Conservation (phyloP, 2,888 invertebrate genomes). For the Chromoteleia sp. region DNA sequence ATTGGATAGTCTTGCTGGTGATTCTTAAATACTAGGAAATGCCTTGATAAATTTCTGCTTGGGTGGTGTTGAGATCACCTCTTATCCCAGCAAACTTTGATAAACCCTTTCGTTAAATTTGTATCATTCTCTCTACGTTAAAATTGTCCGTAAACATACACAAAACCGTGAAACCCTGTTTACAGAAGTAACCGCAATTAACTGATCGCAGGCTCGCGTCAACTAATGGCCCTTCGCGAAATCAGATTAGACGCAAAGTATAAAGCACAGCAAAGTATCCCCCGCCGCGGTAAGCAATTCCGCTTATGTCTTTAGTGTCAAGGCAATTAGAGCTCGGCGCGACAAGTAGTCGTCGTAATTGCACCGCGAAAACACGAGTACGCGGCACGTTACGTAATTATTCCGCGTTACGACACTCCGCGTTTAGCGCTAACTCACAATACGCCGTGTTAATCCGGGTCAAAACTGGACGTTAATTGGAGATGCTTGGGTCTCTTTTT, state of each 20-base stretch:
- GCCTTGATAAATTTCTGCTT: too few relatives aligned
- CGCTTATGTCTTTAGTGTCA: slow-evolving; percentile 56
- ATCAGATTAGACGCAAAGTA: slow-evolving; percentile 48
- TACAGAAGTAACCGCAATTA: too few relatives aligned
- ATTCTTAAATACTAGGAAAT: too few relatives aligned
- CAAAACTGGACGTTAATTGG: slow-evolving; percentile 15
- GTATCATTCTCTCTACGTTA: too few relatives aligned
- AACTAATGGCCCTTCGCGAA: slow-evolving; percentile 18
- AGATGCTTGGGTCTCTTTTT: not conserved
- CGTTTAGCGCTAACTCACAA: slow-evolving; percentile 63
- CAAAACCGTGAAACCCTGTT: too few relatives aligned
- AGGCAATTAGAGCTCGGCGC: slow-evolving; percentile 62
- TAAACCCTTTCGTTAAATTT: too few relatives aligned
- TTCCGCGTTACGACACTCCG: slow-evolving; percentile 67
- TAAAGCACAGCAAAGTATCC: slow-evolving; percentile 36
- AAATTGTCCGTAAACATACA: too few relatives aligned
- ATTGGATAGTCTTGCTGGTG: too few relatives aligned
- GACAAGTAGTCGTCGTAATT: slow-evolving; percentile 68
- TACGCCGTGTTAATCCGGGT: slow-evolving; percentile 20
- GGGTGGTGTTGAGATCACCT: too few relatives aligned
- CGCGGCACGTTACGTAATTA: slow-evolving; percentile 69
- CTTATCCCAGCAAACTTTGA: too few relatives aligned
- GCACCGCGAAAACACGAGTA: slow-evolving; percentile 61
- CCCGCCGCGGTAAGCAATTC: slow-evolving; percentile 45
- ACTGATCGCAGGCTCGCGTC: slow-evolving; percentile 2